phyloP scores from a whole-genome alignment of 2,113 vertebrate genomes.

The Neolamprologus falcicula region DNA sequence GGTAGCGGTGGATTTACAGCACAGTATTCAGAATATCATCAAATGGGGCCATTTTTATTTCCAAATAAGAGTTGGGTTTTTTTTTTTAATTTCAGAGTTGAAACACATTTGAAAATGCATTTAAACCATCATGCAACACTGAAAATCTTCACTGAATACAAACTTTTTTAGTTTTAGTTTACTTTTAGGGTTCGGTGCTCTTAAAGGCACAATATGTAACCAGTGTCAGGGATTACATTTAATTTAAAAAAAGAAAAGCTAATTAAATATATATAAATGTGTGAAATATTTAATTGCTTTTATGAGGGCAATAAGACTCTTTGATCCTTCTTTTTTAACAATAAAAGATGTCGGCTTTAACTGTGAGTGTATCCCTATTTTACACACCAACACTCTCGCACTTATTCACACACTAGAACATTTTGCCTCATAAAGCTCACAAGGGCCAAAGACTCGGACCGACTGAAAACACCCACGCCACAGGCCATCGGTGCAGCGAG shows the following conservation, averaged over 20 bases:
- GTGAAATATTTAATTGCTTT: not conserved
- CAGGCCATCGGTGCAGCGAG: slow-evolving; percentile 10
- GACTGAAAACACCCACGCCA: slow-evolving; percentile 23
- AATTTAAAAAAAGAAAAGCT: not conserved
- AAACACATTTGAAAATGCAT: not conserved
- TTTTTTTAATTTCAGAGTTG: not conserved
- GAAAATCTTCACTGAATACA: not conserved
- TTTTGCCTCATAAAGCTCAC: not conserved
- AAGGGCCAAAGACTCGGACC: not conserved
- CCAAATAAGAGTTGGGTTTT: not conserved
- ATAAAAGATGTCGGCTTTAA: not conserved
- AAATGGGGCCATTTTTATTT: not conserved
- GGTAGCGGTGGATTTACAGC: not conserved
- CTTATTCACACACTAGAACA: not conserved
- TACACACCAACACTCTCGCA: not conserved
- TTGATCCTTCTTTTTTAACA: not conserved
- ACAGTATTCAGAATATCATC: not conserved
- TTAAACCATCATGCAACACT: not conserved
- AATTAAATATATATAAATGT: not conserved
- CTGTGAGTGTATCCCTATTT: not conserved
- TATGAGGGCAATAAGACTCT: not conserved
- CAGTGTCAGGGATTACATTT: not conserved
- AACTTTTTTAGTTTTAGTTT: not conserved
- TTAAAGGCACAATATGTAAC: not conserved
- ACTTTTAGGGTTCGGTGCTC: not conserved